Evolutionary conservation across 2,797 vertebrate genomes (phyloP).

Genomic region (Semaprochilodus insignis): DNA sequence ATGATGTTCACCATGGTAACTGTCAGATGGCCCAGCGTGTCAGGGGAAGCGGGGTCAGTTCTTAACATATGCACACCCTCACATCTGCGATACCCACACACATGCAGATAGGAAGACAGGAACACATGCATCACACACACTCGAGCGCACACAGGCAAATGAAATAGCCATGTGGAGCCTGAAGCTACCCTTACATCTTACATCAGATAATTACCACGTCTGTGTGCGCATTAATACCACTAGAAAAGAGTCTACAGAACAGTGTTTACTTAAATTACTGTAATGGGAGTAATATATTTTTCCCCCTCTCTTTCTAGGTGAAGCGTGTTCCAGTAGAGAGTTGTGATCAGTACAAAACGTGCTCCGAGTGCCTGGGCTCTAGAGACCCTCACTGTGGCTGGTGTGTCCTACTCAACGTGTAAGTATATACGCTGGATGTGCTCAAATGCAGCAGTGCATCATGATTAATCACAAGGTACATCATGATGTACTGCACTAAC

Average conservation of each 20-base stretch:
- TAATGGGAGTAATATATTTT: conserved; percentile 51
- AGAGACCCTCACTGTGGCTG: conserved; percentile 97
- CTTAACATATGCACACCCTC: conserved; percentile 32
- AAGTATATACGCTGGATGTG: conserved; percentile 71
- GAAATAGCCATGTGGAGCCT: conserved; percentile 48
- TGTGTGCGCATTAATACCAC: conserved; percentile 17
- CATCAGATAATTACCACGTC: conserved; percentile 43
- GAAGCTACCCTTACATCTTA: conserved; percentile 55
- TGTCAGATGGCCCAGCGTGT: conserved; percentile 36
- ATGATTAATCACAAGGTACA: neutral
- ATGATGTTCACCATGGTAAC: conserved; percentile 43
- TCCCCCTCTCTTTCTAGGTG: conserved; percentile 77
- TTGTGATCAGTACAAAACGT: conserved; percentile 93
- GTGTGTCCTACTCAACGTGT: conserved; percentile 97
- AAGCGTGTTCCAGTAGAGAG: conserved; percentile 94
- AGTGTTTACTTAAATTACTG: conserved; percentile 58
- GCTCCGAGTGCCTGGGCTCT: conserved; percentile 92
- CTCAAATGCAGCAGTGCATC: neutral
- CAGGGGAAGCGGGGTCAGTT: conserved; percentile 38
- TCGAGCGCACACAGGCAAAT: conserved; percentile 41
- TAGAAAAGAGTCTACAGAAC: conserved; percentile 20
- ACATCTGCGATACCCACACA: conserved; percentile 42
- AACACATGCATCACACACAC: conserved; percentile 34
- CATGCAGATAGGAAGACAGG: conserved; percentile 35
- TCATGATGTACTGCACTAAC: too few species aligned